Evolutionary conservation across 2,113 vertebrate genomes (phyloP).

Genomic region (Myrmecobius fasciatus): DNA sequence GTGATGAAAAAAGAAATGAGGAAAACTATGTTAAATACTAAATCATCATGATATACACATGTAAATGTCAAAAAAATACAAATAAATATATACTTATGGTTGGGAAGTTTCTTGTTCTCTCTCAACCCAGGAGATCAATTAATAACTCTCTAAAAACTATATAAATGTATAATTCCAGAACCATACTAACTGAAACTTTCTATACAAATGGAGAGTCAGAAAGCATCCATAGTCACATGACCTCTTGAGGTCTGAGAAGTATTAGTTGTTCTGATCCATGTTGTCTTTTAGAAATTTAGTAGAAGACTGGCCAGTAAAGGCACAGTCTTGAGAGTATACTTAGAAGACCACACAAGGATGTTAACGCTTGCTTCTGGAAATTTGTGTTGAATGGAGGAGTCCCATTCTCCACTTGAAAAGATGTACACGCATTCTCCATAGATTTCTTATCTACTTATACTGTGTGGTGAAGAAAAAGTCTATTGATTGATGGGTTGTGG

Average conservation of each 20-base stretch:
- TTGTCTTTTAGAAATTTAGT: background rate
- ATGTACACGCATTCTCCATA: background rate
- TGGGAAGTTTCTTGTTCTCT: background rate
- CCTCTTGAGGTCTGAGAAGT: conserved; percentile 18
- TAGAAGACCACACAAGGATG: background rate
- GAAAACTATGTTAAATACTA: conserved; percentile 3
- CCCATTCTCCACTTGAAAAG: background rate
- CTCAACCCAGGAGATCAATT: background rate
- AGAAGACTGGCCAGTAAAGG: background rate
- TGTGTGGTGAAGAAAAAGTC: background rate
- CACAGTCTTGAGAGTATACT: background rate
- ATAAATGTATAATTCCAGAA: background rate
- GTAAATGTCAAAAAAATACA: conserved; percentile 21
- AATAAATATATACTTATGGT: background rate
- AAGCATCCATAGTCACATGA: conserved; percentile 22
- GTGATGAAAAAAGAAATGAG: background rate
- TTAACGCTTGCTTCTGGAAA: background rate
- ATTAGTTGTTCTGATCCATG: conserved; percentile 22
- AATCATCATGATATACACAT: conserved; percentile 5
- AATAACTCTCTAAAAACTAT: background rate
- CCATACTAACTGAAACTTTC: background rate
- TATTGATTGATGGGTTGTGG: background rate
- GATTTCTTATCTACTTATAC: background rate
- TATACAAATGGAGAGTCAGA: conserved; percentile 4
- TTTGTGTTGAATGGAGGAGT: background rate